Evolutionary conservation across 2,888 invertebrate genomes (phyloP), one percentile per base, ranked within the genome.

Genomic region (Exephanes ischioxanthus): DNA sequence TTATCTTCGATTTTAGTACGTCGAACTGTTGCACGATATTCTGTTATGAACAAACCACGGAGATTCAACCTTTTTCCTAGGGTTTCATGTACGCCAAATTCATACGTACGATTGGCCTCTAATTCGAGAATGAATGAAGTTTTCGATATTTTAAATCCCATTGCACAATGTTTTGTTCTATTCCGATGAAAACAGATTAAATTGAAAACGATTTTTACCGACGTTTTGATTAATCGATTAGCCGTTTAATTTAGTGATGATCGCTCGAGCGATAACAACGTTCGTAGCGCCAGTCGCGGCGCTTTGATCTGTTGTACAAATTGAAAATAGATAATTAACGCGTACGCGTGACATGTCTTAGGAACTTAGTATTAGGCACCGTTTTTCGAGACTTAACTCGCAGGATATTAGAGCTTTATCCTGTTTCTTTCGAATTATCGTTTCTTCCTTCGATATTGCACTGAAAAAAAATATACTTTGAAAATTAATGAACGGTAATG

Each of bases 1-100:
- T 58, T 58, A 3, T 63, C 26, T 70, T 61, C 14, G 37, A 51
- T 55, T 37, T 41, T 55, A 30, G 61, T 53, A 76, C 58, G 14
- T 26, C 9, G 26, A 9, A 22, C 19, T 55, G 3, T 55, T 55
- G 55, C 55, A 55, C 22, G 55, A 55, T 22, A 55, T 22, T 41
- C 41, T 11, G 3, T 11, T 19, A 22, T 19, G 3, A 19, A 11
- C 7, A 19, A 55, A 55, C 11, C 22, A 55, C 55, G 7, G 22
- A 22, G 1, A 7, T 53, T 53, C n/a, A 53, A 19, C 53, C n/a
- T 53, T 53, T 53, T n/a, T 53, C 3, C 14, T 45, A 45, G 45
- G 14, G 53, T 53, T 6, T 53, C n/a, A n/a, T n/a, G 14, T 14
- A 16, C 51, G 3, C n/a, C n/a, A 3, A 48, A n/a, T 51, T 51